Evolutionary conservation across 2,888 invertebrate species (phyloP).

Genomic region (Stenichneumon culpator): DNA sequence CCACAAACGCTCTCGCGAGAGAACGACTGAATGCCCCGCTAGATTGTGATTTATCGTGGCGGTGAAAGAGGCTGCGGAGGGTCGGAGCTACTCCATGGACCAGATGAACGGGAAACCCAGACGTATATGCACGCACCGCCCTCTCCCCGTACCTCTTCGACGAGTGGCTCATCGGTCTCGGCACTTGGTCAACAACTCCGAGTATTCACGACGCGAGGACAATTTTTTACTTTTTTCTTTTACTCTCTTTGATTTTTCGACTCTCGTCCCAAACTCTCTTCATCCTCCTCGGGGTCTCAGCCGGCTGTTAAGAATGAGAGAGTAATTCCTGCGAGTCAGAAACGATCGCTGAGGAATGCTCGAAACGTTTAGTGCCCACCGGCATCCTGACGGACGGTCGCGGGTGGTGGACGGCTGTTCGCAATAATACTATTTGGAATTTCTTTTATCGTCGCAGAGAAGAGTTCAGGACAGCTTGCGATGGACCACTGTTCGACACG

Average conservation of each 20-base stretch:
- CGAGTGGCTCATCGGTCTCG: conserved; percentile 39
- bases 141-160: conserved; percentile 23
- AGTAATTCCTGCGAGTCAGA: conserved; percentile 36
- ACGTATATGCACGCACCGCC: conserved; percentile 25
- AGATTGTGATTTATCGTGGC: conserved; percentile 79
- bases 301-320: neutral
- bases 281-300: neutral
- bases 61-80: conserved; percentile 69
- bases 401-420: conserved; percentile 8
- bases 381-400: conserved; percentile 2
- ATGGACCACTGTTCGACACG: neutral
- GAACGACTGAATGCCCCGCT: conserved; percentile 74
- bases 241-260: conserved; percentile 4
- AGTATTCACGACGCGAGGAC: conserved; percentile 43
- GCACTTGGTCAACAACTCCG: conserved; percentile 48
- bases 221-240: conserved; percentile 31
- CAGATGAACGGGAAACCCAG: conserved; percentile 21
- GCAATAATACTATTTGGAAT: conserved; percentile 17
- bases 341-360: conserved; percentile 26
- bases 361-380: conserved; percentile 47
- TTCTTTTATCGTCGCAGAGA: neutral
- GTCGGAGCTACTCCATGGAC: conserved; percentile 38
- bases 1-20: conserved; percentile 70
- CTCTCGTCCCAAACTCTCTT: neutral
- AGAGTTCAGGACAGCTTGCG: neutral